Conservation (phyloP, 2,113 vertebrate species). For the Apteryx owenii region DNA sequence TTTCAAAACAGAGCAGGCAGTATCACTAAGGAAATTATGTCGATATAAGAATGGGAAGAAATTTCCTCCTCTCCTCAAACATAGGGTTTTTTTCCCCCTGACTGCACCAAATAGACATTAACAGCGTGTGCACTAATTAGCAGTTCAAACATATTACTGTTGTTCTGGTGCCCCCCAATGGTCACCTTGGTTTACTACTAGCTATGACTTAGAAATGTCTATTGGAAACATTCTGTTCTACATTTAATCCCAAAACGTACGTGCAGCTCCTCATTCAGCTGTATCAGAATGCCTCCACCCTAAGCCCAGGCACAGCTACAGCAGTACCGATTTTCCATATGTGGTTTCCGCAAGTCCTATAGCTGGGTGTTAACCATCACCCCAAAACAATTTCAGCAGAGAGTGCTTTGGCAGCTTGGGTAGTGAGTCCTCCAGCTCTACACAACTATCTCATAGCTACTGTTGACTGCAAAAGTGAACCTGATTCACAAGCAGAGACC, state of each 20-base stretch:
- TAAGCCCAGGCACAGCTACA: not conserved
- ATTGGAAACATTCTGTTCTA: rapidly evolving
- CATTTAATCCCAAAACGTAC: rapidly evolving
- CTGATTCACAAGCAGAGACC: not conserved
- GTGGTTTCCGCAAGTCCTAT: not conserved
- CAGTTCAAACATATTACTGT: not conserved
- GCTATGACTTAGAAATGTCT: not conserved
- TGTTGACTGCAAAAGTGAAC: not conserved
- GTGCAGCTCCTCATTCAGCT: rapidly evolving
- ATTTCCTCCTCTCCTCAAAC: not conserved
- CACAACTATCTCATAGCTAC: not conserved
- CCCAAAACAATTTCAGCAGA: not conserved
- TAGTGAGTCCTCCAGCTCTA: not conserved
- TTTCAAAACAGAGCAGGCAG: not conserved
- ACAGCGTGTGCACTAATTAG: not conserved
- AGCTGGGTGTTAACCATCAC: not conserved
- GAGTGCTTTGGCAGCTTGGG: not conserved
- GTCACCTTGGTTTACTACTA: conserved; percentile 5
- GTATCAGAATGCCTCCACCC: not conserved
- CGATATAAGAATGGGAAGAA: not conserved
- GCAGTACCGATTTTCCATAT: not conserved
- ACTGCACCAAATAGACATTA: not conserved
- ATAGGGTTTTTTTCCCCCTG: rapidly evolving
- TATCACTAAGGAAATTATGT: not conserved
- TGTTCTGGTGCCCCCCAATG: conserved; percentile 63